Percentiles rank a stretch among this genome's conserved stretches.
phyloP scores from a whole-genome alignment of 2,113 vertebrate species.

The Bos taurus region DNA sequence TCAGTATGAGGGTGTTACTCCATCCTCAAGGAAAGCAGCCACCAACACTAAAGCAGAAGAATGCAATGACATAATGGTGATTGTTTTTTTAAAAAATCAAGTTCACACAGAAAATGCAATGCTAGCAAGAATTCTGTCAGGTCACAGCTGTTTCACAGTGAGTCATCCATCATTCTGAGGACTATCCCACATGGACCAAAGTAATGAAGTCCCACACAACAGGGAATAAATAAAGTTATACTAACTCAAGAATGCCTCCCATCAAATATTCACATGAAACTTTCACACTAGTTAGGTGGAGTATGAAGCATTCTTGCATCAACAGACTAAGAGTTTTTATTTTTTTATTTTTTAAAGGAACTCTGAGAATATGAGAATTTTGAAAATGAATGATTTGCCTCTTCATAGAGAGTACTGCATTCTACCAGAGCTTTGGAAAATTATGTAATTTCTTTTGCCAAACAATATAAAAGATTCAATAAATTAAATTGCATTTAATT shows the following conservation, averaged over 20 bases:
- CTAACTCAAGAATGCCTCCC: neutral
- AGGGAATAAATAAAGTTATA: conserved; percentile 33
- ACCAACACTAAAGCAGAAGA: neutral
- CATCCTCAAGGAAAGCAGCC: neutral
- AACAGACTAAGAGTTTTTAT: neutral
- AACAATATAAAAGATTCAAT: neutral
- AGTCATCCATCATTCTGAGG: conserved; percentile 54
- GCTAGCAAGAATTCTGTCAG: conserved; percentile 36
- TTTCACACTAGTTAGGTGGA: neutral
- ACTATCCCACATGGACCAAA: conserved; percentile 45
- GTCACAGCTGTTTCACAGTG: conserved; percentile 62
- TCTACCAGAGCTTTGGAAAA: neutral
- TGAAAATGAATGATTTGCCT: neutral
- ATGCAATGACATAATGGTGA: conserved; percentile 20
- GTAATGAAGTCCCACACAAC: conserved; percentile 45
- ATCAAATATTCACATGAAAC: neutral
- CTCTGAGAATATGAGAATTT: neutral
- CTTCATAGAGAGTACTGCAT: neutral
- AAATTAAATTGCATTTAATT: neutral
- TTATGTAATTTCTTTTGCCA: neutral
- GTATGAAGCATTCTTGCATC: neutral
- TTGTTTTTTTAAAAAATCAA: conserved; percentile 41
- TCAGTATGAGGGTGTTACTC: neutral
- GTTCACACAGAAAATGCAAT: conserved; percentile 52
- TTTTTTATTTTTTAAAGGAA: neutral